Evolutionary conservation across 2,797 vertebrate species (phyloP).

Genomic region (Lithobates sylvaticus): DNA sequence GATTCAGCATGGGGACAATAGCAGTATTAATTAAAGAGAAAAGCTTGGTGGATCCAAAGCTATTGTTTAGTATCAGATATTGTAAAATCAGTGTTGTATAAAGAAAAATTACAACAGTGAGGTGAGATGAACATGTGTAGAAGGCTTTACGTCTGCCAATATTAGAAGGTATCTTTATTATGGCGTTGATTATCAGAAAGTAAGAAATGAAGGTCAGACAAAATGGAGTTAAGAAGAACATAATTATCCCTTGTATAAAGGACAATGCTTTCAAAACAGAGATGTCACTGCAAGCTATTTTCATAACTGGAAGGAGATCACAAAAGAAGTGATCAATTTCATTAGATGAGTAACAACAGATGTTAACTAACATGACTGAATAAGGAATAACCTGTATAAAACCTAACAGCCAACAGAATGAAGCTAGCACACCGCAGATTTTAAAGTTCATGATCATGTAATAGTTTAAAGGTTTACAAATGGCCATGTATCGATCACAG

Average conservation of each 20-base stretch:
- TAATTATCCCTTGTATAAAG: background rate
- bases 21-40: constrained; percentile 3
- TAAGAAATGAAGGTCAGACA: background rate
- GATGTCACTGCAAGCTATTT: constrained; percentile 3
- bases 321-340: constrained; percentile 6
- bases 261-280: background rate
- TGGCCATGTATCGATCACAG: constrained; percentile 14
- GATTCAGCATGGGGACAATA: constrained; percentile 26
- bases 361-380: background rate
- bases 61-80: constrained; percentile 8
- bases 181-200: background rate
- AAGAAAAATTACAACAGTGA: constrained; percentile 11
- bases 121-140: constrained; percentile 16
- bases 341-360: background rate
- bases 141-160: constrained; percentile 14
- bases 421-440: background rate
- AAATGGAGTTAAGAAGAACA: background rate
- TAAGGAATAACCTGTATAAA: constrained; percentile 9
- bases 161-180: constrained; percentile 5
- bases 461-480: constrained; percentile 17
- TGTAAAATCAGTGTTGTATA: background rate
- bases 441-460: constrained; percentile 7
- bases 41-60: background rate
- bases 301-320: constrained; percentile 12
- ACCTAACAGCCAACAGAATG: constrained; percentile 16